phyloP scores from a whole-genome alignment of 2,888 invertebrate genomes.

The Plusia festucae region DNA sequence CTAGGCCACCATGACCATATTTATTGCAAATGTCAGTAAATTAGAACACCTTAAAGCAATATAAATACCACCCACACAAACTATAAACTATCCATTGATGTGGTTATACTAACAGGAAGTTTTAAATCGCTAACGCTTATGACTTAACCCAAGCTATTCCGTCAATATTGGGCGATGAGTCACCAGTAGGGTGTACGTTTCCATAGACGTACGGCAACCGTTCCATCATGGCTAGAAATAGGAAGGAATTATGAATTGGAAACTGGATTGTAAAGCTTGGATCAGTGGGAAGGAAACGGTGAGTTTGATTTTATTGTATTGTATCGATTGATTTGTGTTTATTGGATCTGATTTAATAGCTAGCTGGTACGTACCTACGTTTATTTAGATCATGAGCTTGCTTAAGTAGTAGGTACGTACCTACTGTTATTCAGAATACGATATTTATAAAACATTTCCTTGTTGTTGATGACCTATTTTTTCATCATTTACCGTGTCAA shows the following conservation, averaged over 20 bases:
- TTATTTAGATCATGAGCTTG: too few relatives aligned
- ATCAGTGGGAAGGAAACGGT: background rate
- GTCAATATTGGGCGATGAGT: constrained; percentile 73
- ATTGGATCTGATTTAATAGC: background rate
- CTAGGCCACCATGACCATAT: too few relatives aligned
- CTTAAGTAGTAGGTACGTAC: too few relatives aligned
- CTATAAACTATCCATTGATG: too few relatives aligned
- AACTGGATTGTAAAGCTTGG: constrained; percentile 7
- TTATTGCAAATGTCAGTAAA: too few relatives aligned
- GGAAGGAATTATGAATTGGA: constrained; percentile 43
- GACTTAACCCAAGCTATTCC: constrained; percentile 10
- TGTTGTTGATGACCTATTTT: too few relatives aligned
- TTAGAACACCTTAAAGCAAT: too few relatives aligned
- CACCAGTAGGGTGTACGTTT: constrained; percentile 61
- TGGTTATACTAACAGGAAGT: constrained; percentile 10
- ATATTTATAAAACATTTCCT: background rate
- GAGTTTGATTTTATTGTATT: background rate
- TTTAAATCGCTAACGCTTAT: constrained; percentile 38
- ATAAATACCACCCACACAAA: too few relatives aligned
- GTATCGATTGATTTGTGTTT: background rate
- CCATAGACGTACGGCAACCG: constrained; percentile 58
- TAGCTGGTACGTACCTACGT: background rate
- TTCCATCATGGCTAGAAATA: constrained; percentile 54
- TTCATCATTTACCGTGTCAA: too few relatives aligned
- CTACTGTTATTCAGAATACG: background rate